Base-by-base conservation (phyloP, 2,113 vertebrate genomes). In the Misgurnus mizolepis region DNA sequence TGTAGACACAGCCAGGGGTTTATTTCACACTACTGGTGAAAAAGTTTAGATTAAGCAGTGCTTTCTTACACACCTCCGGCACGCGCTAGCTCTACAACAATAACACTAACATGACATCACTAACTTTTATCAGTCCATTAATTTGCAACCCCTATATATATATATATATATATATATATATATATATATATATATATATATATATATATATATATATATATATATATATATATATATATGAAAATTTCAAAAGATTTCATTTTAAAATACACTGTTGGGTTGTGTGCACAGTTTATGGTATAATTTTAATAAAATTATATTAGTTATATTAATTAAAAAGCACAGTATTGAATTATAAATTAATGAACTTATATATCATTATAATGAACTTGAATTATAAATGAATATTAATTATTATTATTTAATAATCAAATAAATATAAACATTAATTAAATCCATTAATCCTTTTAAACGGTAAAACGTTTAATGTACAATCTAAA, bases 61-160 rank as follows among this genome's bases (percentile, higher is more conserved):
- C 4, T 75, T 75, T 22, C 66, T 39, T 66, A 15, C n/a, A 45
- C 45, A 75, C n/a, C 40, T 45, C 43, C 27, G 12, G 18, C 6
- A 11, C 7, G 12, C n/a, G 34, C 5, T 34, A 41, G 64, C 7
- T 73, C 47, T 47, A 62, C n/a, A 27, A 43, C 34, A 55, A 69
- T 69, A 34, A 78, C 39, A 69, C 39, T 53, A 41, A 69, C 55
- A 69, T 67, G 61, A 27, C 22, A 45, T 40, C 34, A 58, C 58
- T 67, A 3, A 53, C 39, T 70, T 55, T 68, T 47, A 78, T 74
- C 68, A 67, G 55, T 73, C 17, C 41, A 5, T 50, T 60, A 1
- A 72, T 58, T n/a, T 60, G 39, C 39, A 4, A 9, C 40, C 10
- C n/a, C n/a, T 22, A 22, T 22, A 22, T 22, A 22, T 22, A 22